Base-by-base conservation (phyloP, 1,140 invertebrate species). In the Cheumatopsyche charites region DNA sequence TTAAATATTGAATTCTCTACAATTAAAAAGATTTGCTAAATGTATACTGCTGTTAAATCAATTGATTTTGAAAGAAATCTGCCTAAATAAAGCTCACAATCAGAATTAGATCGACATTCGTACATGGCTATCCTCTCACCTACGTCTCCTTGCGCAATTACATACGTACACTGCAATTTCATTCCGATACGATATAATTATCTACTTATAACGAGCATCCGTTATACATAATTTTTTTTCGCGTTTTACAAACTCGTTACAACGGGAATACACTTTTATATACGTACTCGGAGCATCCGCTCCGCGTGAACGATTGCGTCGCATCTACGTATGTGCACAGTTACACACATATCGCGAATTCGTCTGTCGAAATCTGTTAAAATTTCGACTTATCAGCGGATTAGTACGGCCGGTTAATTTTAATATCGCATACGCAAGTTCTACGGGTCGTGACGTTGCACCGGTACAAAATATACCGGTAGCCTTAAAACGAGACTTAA, bases 401-500 rank as follows among this genome's bases (percentile, higher is more conserved):
- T 36, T 36, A 3, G 3, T 36, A 4, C 29, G 29, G 3, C 29
- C 29, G 29, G 29, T 36, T 36, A 36, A 36, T 36, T 36, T 36
- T 36, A 4, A 36, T 36, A 36, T 36, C 29, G 15, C 42, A 29
- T 25, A 25, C 58, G n/a, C 49, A n/a, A 41, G 66, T 68, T 68
- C 29, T 15, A 15, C 66, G 26, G 47, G 26, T 52, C 66, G 66
- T 68, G 66, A 68, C 66, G 66, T 29, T 45, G 45, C 55, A 68
- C 41, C 66, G 66, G 47, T 68, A 36, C 29, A 9, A 52, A 68
- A 68, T 36, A 68, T 68, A 68, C 66, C 66, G 66, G 66, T 68
- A 42, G 19, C 45, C 45, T 4, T n/a, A 68, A 68, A 68, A 68
- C 49, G 42, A 68, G 25, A 26, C 42, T 25, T 13, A 5, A 63